phyloP scores from a whole-genome alignment of 2,797 vertebrate genomes.

The Liparis tanakae region DNA sequence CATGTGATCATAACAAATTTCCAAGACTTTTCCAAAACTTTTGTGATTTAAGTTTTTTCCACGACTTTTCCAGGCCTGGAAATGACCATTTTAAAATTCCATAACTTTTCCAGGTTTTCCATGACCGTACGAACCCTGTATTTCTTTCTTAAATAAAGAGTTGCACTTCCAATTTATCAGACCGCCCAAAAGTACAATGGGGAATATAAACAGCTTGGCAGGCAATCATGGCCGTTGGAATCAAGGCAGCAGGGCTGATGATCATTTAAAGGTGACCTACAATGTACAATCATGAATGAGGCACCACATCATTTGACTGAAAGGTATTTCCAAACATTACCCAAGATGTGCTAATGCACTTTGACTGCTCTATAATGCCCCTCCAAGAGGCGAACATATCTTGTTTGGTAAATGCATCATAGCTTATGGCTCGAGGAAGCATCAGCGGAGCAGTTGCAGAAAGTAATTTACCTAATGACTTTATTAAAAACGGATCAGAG shows the following conservation, averaged over 20 bases:
- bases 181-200: slow-evolving; percentile 9
- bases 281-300: slow-evolving; percentile 48
- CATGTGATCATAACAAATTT: too few species aligned
- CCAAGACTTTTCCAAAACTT: too few species aligned
- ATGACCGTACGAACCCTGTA: too few species aligned
- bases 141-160: slow-evolving; percentile 12
- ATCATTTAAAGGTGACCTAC: slow-evolving; percentile 65
- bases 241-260: slow-evolving; percentile 26
- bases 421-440: slow-evolving; percentile 74
- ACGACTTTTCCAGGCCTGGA: too few species aligned
- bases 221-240: slow-evolving; percentile 30
- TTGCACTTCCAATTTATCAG: slow-evolving; percentile 29
- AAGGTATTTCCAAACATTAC: slow-evolving; percentile 49
- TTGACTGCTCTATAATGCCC: slow-evolving; percentile 59
- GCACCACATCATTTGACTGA: slow-evolving; percentile 51
- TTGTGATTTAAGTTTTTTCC: too few species aligned
- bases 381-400: slow-evolving; percentile 68
- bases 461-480: slow-evolving; percentile 78
- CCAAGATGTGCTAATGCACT: slow-evolving; percentile 62
- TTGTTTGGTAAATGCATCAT: slow-evolving; percentile 73
- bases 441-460: slow-evolving; percentile 71
- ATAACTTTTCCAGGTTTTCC: too few species aligned
- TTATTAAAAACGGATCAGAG: slow-evolving; percentile 79
- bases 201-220: slow-evolving; percentile 25
- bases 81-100: too few species aligned